Base-by-base conservation (phyloP, 2,888 invertebrate genomes). In the Rhamphomyia laevipes region DNA sequence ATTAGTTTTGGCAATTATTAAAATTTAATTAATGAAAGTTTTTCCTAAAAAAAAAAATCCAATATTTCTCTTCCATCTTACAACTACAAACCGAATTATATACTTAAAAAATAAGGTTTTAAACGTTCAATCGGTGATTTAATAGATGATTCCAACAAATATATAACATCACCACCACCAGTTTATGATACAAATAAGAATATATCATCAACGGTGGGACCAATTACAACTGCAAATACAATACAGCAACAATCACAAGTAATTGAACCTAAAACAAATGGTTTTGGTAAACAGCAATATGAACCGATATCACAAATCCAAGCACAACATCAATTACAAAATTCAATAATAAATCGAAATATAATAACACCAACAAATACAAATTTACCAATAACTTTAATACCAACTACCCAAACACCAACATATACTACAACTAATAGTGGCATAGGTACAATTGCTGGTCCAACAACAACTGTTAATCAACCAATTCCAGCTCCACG, bases 101-200 rank as follows among this genome's bases (percentile, higher is more conserved):
- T n/a, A 21, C 21, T 21, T 7, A 27, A 4, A 43, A 18, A n/a
- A 17, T 38, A 27, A 47, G 77, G 75, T 53, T 80, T 80, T 57
- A 73, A 79, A 55, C 75, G 78, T 55, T 77, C 80, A 7, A 67
- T 76, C 55, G 78, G 77, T 57, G 74, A 74, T 50, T 60, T 63
- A 40, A 54, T 57, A 45, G 56, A 57, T 18, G 59, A 61, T 46
- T 50, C 52, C 15, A 52, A 46, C 43, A 48, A 41, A 35, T 53
- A 50, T 35, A 53, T 51, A 16, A 46, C 51, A 44, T 46, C 50
- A 46, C 45, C 47, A 11, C 40, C 46, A 13, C 45, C 31, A 30
- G 37, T 17, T 21, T 46, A 51, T 30, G 53, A 53, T 37, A 18
- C 49, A 9, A 47, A 51, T n/a, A 50, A 53, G 38, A 50, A 48